These are phyloP conservation scores for Catalaphyllia jardinei DNA, from an alignment of 64 coral and sea anemone genomes.

Conservation along the genomic window DNA sequence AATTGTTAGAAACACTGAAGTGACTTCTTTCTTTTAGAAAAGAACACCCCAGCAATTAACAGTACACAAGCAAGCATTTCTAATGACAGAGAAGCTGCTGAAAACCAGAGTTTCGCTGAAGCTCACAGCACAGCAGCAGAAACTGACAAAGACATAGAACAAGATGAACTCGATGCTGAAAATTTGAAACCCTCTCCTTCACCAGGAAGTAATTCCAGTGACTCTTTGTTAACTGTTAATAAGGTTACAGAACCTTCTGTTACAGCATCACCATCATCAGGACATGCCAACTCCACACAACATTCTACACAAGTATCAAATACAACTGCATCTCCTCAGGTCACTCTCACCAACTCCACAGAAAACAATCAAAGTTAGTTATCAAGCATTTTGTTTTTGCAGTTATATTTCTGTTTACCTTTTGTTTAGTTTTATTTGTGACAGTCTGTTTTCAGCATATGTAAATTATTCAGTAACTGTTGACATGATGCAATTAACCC, in stretches of 20 bases:
- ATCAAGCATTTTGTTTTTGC: background rate
- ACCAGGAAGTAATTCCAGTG: background rate
- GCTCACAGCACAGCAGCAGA: background rate
- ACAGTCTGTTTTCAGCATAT: background rate
- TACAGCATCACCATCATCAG: background rate
- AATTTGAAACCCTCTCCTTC: background rate
- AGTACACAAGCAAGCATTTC: background rate
- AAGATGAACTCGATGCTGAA: background rate
- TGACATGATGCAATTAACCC: too few species aligned
- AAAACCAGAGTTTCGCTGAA: background rate
- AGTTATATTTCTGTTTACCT: background rate
- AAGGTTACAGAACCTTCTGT: background rate
- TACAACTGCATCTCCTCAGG: background rate
- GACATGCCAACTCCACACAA: background rate
- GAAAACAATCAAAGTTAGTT: slow-evolving; percentile 9
- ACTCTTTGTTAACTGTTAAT: background rate
- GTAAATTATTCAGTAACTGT: background rate
- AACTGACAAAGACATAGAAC: background rate
- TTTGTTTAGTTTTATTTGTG: background rate
- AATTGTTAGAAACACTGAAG: too few species aligned
- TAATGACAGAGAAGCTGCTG: background rate
- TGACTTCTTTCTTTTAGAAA: background rate
- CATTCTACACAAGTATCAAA: background rate
- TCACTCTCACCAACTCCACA: background rate
- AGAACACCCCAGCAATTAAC: background rate